Conservation (phyloP, 2,113 vertebrate genomes). For the Scopus umbretta region DNA sequence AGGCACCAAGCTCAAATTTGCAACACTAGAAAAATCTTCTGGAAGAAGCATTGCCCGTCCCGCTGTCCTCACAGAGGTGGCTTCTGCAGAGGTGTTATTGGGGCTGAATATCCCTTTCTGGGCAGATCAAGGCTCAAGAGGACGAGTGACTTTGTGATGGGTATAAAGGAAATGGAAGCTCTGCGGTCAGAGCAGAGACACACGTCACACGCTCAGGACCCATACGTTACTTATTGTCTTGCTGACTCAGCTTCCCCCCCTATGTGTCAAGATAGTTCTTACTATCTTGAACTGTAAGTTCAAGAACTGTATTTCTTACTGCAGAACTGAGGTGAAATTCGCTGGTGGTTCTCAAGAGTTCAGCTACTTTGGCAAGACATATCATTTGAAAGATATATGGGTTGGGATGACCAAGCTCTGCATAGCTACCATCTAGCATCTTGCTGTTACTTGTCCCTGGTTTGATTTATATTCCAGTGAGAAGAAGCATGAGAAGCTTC, state of each 20-base stretch:
- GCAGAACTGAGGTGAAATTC: background rate
- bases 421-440: background rate
- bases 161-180: background rate
- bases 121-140: background rate
- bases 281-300: too few relatives aligned
- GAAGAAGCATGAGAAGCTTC: background rate
- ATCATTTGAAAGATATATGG: background rate
- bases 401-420: background rate
- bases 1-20: background rate
- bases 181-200: background rate
- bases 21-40: background rate
- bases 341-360: background rate
- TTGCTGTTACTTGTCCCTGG: background rate
- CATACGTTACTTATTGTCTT: background rate
- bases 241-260: background rate
- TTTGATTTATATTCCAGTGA: background rate
- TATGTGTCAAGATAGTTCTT: background rate
- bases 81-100: background rate
- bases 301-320: too few relatives aligned
- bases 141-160: background rate
- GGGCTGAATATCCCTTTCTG: background rate
- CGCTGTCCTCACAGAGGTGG: background rate
- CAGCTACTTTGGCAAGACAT: background rate
- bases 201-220: background rate
- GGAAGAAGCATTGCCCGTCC: background rate